A percentile compares a stretch with the other conserved stretches of the same genome.
These are phyloP conservation scores for Calephelis virginiensis DNA, from an alignment of 1,140 invertebrate species.

Conservation along the genomic window DNA sequence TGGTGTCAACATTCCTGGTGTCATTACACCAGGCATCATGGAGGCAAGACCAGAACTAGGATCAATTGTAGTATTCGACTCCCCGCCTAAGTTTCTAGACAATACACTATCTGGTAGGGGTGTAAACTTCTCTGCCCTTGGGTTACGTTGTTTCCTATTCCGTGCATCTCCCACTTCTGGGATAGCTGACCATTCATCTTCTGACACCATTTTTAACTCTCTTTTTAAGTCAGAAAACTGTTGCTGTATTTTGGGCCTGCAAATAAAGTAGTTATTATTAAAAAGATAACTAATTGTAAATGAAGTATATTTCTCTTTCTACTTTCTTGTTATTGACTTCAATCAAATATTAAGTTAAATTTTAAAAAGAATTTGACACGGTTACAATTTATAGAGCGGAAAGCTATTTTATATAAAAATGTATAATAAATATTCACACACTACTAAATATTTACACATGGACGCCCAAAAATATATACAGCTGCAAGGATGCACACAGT, in stretches of 20 bases:
- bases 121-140: constrained; percentile 96
- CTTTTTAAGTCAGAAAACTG: constrained; percentile 99
- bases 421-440: no score
- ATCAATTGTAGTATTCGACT: constrained; percentile 90
- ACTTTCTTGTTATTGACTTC: no score
- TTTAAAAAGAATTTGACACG: no score
- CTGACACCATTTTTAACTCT: constrained; percentile 90
- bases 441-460: no score
- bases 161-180: constrained; percentile 99
- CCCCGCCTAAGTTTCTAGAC: constrained; percentile 92
- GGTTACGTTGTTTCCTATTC: constrained; percentile 97
- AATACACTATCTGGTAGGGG: constrained; percentile 98
- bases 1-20: constrained; percentile 88
- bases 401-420: no score
- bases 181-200: constrained; percentile 97
- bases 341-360: no score
- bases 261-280: constrained; percentile 26
- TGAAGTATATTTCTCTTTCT: no score
- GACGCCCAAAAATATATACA: no score
- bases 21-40: constrained; percentile 89
- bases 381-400: no score
- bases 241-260: constrained; percentile 97
- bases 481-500: no score
- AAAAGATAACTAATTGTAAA: no score
- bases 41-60: constrained; percentile 90